Conservation (phyloP, 2,113 vertebrate species). For the Cathartes aura region DNA sequence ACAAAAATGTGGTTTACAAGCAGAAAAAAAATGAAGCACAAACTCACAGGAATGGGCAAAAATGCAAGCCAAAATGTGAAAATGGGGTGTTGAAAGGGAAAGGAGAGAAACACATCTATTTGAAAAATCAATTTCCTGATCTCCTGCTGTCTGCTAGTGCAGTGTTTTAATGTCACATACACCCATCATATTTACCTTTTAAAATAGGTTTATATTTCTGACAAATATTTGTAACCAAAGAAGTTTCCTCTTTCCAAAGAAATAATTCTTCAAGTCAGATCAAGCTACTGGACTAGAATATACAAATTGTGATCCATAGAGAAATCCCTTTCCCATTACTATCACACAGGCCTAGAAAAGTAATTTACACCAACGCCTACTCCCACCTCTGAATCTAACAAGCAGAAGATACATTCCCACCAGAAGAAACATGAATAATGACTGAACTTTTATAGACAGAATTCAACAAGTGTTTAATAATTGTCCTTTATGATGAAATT, state of each 20-base stretch:
- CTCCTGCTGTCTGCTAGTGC: neutral
- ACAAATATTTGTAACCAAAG: neutral
- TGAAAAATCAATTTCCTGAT: neutral
- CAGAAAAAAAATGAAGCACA: neutral
- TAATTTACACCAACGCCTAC: slow-evolving; percentile 12
- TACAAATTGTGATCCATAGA: slow-evolving; percentile 16
- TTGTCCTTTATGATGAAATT: neutral
- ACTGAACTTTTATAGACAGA: neutral
- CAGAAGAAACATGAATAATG: slow-evolving; percentile 18
- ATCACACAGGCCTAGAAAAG: slow-evolving; percentile 31
- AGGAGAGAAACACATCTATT: neutral
- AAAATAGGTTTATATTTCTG: neutral
- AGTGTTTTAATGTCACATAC: neutral
- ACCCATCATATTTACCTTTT: neutral
- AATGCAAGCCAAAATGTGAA: neutral
- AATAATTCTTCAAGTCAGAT: neutral
- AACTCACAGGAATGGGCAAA: neutral
- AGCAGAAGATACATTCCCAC: neutral
- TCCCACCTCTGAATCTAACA: slow-evolving; percentile 37
- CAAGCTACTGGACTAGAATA: slow-evolving; percentile 12
- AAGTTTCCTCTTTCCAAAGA: neutral
- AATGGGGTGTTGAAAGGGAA: neutral
- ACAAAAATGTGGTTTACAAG: neutral
- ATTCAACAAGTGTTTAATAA: neutral
- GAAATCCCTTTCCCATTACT: slow-evolving; percentile 24